Evolutionary conservation across 2,797 vertebrate species (phyloP).

Genomic region (Myotis myotis): DNA sequence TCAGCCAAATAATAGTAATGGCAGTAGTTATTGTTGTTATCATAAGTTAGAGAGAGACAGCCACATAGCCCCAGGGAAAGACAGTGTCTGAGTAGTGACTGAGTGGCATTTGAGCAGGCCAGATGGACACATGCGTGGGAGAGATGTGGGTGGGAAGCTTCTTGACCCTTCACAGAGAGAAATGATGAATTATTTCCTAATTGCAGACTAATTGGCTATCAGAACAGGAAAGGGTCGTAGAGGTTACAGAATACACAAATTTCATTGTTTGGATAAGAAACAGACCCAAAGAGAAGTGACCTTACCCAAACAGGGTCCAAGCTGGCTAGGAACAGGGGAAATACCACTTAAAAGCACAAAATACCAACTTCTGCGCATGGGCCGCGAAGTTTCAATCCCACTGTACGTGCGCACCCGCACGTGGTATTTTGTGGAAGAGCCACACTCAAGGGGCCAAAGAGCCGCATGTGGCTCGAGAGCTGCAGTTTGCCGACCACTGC

Average conservation of each 20-base stretch:
- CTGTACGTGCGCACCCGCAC: too few species aligned
- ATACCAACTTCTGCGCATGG: too few species aligned
- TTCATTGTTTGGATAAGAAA: background rate
- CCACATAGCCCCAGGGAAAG: background rate
- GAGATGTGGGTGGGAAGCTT: background rate
- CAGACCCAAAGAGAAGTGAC: background rate
- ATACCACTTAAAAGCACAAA: background rate
- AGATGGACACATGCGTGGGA: background rate
- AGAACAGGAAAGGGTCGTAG: background rate
- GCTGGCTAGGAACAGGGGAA: background rate
- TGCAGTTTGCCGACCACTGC: background rate
- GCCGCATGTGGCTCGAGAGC: too few species aligned
- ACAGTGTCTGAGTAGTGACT: background rate
- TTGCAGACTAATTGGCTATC: background rate
- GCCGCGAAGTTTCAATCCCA: too few species aligned
- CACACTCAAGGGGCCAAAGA: too few species aligned
- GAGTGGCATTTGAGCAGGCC: background rate
- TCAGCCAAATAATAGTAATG: background rate
- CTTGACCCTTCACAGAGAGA: background rate
- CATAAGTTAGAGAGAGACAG: background rate
- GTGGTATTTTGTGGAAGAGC: too few species aligned
- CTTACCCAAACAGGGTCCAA: background rate
- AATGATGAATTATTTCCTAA: constrained; percentile 3
- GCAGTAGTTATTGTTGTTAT: background rate
- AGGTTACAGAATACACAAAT: background rate